phyloP scores from a whole-genome alignment of 2,797 vertebrate species.

The Crenichthys baileyi region DNA sequence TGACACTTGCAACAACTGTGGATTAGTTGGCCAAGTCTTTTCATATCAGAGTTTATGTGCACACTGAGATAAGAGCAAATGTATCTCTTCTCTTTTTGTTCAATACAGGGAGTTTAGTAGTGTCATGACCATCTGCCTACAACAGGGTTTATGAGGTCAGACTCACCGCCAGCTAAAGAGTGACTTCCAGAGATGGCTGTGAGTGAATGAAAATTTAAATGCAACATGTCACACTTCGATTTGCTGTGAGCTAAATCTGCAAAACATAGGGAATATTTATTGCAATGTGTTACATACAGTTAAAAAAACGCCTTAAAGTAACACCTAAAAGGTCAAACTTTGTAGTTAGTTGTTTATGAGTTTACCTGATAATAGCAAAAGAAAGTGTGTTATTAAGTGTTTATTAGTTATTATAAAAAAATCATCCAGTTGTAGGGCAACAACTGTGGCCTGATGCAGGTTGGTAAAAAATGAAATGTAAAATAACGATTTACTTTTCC shows the following conservation, averaged over 20 bases:
- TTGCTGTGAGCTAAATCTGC: neutral
- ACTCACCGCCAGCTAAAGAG: constrained; percentile 4
- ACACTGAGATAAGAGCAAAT: constrained; percentile 3
- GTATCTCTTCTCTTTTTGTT: neutral
- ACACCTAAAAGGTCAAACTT: too few relatives aligned
- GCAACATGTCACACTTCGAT: constrained; percentile 12
- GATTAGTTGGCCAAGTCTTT: constrained; percentile 9
- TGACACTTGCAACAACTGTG: constrained; percentile 27
- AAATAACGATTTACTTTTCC: too few relatives aligned
- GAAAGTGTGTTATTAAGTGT: too few relatives aligned
- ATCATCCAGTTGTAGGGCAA: too few relatives aligned
- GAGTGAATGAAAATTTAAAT: neutral
- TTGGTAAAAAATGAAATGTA: too few relatives aligned
- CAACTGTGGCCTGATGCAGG: too few relatives aligned
- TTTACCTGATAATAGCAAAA: too few relatives aligned
- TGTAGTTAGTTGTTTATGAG: too few relatives aligned
- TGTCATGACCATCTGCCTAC: neutral
- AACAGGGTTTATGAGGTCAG: constrained; percentile 26
- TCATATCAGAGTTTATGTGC: neutral
- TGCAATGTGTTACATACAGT: too few relatives aligned
- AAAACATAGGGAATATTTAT: neutral
- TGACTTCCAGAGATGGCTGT: neutral
- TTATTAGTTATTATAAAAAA: too few relatives aligned
- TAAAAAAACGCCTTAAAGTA: too few relatives aligned
- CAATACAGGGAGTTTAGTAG: neutral